Percentiles rank a stretch among this genome's conserved stretches.
phyloP scores from a whole-genome alignment of 2,113 vertebrate species.

The Pedetes capensis region DNA sequence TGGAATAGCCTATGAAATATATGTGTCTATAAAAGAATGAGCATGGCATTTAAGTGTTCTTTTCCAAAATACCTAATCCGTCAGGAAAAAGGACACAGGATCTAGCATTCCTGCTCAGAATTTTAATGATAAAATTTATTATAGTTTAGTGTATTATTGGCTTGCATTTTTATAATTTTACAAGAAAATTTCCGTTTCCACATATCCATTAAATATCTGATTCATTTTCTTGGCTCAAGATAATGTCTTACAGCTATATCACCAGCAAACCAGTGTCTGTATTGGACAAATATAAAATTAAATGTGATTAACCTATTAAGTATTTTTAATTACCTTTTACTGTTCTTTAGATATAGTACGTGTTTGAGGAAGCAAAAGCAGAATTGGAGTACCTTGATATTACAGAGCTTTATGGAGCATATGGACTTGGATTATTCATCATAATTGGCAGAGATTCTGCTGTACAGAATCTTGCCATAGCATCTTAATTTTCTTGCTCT shows the following conservation, averaged over 20 bases:
- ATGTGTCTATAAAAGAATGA: slow-evolving; percentile 18
- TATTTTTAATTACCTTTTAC: slow-evolving; percentile 81
- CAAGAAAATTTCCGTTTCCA: slow-evolving; percentile 82
- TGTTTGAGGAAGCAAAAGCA: slow-evolving; percentile 65
- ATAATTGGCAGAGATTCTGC: slow-evolving; percentile 66
- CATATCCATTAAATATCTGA: slow-evolving; percentile 80
- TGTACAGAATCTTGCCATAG: slow-evolving; percentile 56
- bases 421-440: slow-evolving; percentile 59
- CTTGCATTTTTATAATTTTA: slow-evolving; percentile 74
- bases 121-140: slow-evolving; percentile 79
- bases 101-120: slow-evolving; percentile 65
- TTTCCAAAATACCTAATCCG: slow-evolving; percentile 16
- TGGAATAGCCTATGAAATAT: not conserved
- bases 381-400: slow-evolving; percentile 35
- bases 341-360: slow-evolving; percentile 58
- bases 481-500: slow-evolving; percentile 73
- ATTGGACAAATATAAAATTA: slow-evolving; percentile 76
- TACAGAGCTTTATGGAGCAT: slow-evolving; percentile 56
- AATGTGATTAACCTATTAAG: slow-evolving; percentile 79
- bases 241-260: slow-evolving; percentile 68
- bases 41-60: not conserved
- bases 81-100: slow-evolving; percentile 20
- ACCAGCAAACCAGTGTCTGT: slow-evolving; percentile 69
- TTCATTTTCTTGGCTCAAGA: slow-evolving; percentile 80
- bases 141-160: slow-evolving; percentile 77